A percentile compares a stretch with the other conserved stretches of the same genome.
These are phyloP conservation scores for Netta rufina DNA, from an alignment of 2,797 vertebrate species.

Conservation along the genomic window DNA sequence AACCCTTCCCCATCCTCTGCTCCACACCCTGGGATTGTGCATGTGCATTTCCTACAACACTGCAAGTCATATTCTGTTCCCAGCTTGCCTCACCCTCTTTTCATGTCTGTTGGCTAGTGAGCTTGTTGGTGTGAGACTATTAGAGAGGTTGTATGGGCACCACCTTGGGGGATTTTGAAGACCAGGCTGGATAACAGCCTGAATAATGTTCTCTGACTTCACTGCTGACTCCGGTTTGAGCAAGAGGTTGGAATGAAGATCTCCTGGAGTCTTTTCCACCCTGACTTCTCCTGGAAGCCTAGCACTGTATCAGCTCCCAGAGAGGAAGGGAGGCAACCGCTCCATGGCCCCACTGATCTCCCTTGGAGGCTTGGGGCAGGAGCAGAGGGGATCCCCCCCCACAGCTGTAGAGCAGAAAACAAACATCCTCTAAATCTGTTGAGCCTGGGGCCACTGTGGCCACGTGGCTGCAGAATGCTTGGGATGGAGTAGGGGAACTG, in stretches of 20 bases:
- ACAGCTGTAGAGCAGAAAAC: neutral
- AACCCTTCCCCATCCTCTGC: neutral
- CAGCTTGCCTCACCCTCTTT: neutral
- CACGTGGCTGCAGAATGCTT: neutral
- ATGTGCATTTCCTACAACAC: neutral
- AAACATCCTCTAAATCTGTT: neutral
- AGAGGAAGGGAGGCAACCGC: neutral
- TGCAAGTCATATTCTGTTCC: neutral
- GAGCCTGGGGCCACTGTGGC: rapidly evolving
- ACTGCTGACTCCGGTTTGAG: neutral
- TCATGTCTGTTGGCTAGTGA: neutral
- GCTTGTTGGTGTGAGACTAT: neutral
- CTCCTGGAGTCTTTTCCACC: neutral
- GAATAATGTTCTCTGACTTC: neutral
- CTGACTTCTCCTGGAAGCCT: neutral
- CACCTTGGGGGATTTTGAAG: neutral
- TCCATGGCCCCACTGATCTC: neutral
- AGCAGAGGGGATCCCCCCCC: neutral
- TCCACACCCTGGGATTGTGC: neutral
- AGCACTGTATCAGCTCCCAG: neutral
- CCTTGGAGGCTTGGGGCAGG: neutral
- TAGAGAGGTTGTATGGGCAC: neutral
- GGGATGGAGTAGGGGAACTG: neutral
- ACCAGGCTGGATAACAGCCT: neutral
- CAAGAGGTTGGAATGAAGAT: neutral